phyloP scores from a whole-genome alignment of 2,888 invertebrate genomes.

The Adelognathus sp. region DNA sequence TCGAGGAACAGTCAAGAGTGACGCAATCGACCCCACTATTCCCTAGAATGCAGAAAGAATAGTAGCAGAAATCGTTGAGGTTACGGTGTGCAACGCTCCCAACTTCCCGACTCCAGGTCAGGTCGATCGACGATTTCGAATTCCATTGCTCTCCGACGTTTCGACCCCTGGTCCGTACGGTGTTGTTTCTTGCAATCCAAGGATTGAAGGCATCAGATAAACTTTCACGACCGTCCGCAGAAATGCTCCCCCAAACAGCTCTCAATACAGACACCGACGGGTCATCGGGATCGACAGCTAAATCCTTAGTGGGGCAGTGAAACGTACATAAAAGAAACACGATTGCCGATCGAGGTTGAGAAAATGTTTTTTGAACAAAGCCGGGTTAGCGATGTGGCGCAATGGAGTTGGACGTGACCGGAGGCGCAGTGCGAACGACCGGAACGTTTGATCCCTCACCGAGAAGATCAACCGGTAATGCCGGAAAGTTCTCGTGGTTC shows the following conservation, averaged over 20 bases:
- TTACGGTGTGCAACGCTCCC: background rate
- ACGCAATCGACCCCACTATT: too few relatives aligned
- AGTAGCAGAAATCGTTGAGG: background rate
- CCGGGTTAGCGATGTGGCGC: background rate
- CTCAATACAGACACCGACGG: background rate
- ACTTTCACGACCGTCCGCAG: background rate
- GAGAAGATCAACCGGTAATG: conserved; percentile 3
- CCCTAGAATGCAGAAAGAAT: background rate
- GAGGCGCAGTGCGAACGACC: conserved; percentile 10
- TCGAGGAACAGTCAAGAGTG: too few relatives aligned
- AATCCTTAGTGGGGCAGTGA: background rate
- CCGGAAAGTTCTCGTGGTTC: conserved; percentile 4
- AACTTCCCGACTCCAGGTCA: background rate
- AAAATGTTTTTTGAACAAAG: conserved; percentile 10
- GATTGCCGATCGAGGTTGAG: background rate
- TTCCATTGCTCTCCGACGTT: background rate
- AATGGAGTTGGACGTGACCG: background rate
- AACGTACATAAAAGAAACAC: background rate
- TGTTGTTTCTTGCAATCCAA: background rate
- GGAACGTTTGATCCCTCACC: conserved; percentile 5
- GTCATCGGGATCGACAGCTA: background rate
- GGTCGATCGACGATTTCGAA: background rate
- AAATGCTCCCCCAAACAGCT: background rate
- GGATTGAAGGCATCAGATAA: background rate
- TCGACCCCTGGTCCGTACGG: background rate